Conservation (phyloP, 2,888 invertebrate species). For the Ornithoptera priamus region DNA sequence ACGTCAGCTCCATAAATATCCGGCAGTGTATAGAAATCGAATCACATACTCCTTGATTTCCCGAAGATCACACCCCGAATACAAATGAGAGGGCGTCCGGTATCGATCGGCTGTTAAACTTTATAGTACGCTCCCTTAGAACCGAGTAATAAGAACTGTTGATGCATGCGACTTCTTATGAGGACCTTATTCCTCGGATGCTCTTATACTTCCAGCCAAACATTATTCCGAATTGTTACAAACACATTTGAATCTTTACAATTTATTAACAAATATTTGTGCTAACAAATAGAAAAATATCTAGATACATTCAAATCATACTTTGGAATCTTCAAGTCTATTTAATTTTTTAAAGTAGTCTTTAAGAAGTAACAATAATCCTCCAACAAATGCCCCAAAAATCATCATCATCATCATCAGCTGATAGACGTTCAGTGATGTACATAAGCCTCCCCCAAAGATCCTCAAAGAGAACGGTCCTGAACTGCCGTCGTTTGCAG, state of each 20-base stretch:
- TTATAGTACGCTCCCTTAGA: constrained; percentile 38
- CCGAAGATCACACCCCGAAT: constrained; percentile 65
- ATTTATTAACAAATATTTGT: background rate
- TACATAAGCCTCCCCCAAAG: too few relatives aligned
- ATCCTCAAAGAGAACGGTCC: too few relatives aligned
- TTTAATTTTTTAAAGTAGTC: too few relatives aligned
- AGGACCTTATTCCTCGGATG: background rate
- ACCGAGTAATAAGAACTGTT: constrained; percentile 41
- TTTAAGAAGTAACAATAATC: too few relatives aligned
- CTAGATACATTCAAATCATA: too few relatives aligned
- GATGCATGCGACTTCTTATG: constrained; percentile 1
- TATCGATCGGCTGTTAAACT: constrained; percentile 47
- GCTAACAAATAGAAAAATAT: too few relatives aligned
- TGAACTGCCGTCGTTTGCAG: too few relatives aligned
- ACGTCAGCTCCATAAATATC: constrained; percentile 47
- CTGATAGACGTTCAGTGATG: too few relatives aligned
- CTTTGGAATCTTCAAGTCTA: too few relatives aligned
- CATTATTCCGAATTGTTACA: background rate
- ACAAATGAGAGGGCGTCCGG: constrained; percentile 54
- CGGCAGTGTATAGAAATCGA: constrained; percentile 70
- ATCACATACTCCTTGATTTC: constrained; percentile 80
- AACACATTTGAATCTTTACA: background rate
- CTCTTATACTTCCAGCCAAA: background rate
- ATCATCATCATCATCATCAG: too few relatives aligned
- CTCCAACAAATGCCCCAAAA: too few relatives aligned